Evolutionary conservation across 2,888 invertebrate genomes (phyloP), one percentile per base, ranked within the genome.

Genomic region (Ochlodes sylvanus): DNA sequence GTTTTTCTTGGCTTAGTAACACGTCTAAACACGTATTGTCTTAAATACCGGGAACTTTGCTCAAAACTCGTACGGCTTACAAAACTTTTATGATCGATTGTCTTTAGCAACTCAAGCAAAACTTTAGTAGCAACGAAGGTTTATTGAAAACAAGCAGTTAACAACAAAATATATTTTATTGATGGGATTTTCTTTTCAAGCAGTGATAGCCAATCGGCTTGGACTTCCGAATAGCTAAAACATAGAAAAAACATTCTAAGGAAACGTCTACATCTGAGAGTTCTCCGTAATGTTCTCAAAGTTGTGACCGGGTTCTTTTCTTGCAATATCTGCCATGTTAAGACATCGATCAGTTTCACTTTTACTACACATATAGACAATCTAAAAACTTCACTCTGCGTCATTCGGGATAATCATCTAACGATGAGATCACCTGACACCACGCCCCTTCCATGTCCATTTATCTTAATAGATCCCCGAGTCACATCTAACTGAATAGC

Each of bases 1-100:
- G 50, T 50, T 50, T 50, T 50, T 50, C 50, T 19, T 50, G 50
- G 9, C 44, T 14, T 42, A 12, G 42, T 2, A n/a, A 15, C 44
- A 17, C 47, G 47, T 17, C 17, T 47, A 47, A 47, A 47, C 47
- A 47, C 47, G 47, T 47, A 47, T 47, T 47, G 47, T 17, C 17
- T 47, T 47, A 47, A 47, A 47, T 38, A 38, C 10, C 1, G 17
- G 0, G 17, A 47, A 17, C 47, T 38, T 27, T 47, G 15, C 1
- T 15, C 1, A 47, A 47, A 47, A 17, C 9, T 47, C 17, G 47
- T 47, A 17, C 1, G 47, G 47, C 7, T 47, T 17, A 14, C 14
- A 17, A 17, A 47, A 47, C 47, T 47, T 17, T 14, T 38, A 38
- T 47, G 47, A 47, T 47, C 47, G 47, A 47, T 47, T 47, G 47